Evolutionary conservation across 92 coral and sea anemone genomes (phyloP), one percentile per base, ranked within the genome.

Genomic region (Plumapathes pennacea): DNA sequence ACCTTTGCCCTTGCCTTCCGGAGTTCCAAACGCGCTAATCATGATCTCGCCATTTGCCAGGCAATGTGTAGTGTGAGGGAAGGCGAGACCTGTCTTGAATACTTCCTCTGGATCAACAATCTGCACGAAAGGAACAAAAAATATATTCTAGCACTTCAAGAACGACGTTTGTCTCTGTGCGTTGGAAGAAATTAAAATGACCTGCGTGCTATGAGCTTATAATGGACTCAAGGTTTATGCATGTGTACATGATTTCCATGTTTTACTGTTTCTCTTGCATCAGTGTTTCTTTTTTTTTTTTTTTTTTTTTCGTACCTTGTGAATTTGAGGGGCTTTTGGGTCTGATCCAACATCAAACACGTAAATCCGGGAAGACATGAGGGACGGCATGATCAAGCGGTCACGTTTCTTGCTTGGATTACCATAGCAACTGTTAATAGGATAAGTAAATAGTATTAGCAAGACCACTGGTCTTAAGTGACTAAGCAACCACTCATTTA

Each of bases 41-140:
- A 92, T 92, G 45, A 92, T 72, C 56, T 87, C 96, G 11, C 98
- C 98, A 17, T 76, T 83, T 10, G 80, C 98, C 67, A 92, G 72
- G 12, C 98, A 92, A 50, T 92, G 98, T 2, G 96, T 50, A 1
- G 96, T 87, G 77, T 92, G 98, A 17, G 54, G 92, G 33, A 31
- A 76, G 10, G 85, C 83, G 25, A 81, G 68, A 7, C 92, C 96
- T 2, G 98, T 79, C 36, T 64, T 62, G 57, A 89, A 89, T 29
- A 92, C 96, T 50, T 92, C 98, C 25, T 92, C 89, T 36, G 98
- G 98, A 51, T 89, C 81, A 25, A 92, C 74, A 30, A 88, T 79
- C 98, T 92, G 30, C 12, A 33, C 30, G 22, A 10, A 49, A 36
- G 34, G 57, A 50, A 20, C 34, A 6, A 11, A 50, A 34, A 19